phyloP scores from a whole-genome alignment of 2,888 invertebrate genomes.

The Aspidapion aeneum region DNA sequence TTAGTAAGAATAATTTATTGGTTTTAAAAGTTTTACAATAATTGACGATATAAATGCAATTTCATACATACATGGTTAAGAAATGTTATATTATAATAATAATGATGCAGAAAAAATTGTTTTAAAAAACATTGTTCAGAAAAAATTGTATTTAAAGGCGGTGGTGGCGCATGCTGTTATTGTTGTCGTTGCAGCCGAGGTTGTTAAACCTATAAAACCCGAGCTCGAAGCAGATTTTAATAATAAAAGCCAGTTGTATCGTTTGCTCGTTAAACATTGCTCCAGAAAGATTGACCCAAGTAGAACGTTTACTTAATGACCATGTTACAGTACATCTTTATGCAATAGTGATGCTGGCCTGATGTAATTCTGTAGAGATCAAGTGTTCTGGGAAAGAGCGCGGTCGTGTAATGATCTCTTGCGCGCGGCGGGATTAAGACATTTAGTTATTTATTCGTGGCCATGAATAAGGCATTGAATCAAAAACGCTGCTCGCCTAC shows the following conservation, averaged over 20 bases:
- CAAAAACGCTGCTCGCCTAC: background rate
- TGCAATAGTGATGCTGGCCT: background rate
- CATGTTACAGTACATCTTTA: background rate
- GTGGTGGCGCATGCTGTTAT: too few relatives aligned
- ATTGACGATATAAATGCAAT: too few relatives aligned
- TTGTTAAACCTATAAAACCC: conserved; percentile 1
- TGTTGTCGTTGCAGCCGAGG: background rate
- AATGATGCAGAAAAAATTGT: too few relatives aligned
- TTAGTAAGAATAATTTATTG: too few relatives aligned
- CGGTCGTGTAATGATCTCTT: background rate
- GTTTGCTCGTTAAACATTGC: background rate
- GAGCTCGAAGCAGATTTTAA: background rate
- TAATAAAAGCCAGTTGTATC: background rate
- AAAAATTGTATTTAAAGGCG: background rate
- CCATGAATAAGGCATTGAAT: conserved; percentile 4
- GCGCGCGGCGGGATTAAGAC: conserved; percentile 1
- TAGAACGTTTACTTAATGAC: background rate
- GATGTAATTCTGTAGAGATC: background rate
- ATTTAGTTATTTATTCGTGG: conserved; percentile 3
- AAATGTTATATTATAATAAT: too few relatives aligned
- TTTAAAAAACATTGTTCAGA: background rate
- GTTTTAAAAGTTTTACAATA: too few relatives aligned
- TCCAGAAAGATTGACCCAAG: background rate
- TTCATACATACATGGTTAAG: too few relatives aligned
- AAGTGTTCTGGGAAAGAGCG: background rate